Conservation (phyloP, 2,888 invertebrate genomes). For the Polydesmus complanatus region DNA sequence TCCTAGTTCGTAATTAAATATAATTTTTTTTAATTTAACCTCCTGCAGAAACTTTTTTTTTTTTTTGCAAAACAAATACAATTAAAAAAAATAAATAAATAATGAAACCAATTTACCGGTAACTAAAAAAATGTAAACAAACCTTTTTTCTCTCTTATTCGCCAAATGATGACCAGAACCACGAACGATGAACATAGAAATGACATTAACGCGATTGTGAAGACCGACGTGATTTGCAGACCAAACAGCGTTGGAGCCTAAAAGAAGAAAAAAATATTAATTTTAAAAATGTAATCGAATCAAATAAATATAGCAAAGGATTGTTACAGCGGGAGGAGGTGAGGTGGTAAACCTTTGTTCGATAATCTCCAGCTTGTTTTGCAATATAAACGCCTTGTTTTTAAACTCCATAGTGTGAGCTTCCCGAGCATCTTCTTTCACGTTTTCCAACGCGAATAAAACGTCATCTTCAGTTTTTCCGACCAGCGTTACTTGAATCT, state of each 20-base stretch:
- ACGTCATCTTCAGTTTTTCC: background rate
- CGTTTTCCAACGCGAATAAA: background rate
- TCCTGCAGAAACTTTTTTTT: background rate
- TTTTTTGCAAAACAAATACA: background rate
- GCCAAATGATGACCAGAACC: conserved; percentile 9
- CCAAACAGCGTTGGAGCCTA: conserved; percentile 3
- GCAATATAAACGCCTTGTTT: background rate
- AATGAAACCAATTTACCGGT: background rate
- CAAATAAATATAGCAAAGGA: background rate
- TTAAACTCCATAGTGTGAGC: background rate
- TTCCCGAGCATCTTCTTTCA: background rate
- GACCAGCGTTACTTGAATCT: background rate
- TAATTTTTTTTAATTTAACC: background rate
- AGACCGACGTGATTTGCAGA: conserved; percentile 1
- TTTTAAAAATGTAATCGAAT: background rate
- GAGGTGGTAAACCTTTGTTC: too few species aligned
- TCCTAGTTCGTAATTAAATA: background rate
- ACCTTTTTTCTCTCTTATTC: conserved; percentile 12
- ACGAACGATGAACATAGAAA: conserved; percentile 12
- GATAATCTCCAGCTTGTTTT: background rate
- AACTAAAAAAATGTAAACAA: background rate
- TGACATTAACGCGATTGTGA: conserved; percentile 13
- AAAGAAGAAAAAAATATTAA: too few species aligned
- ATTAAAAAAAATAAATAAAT: background rate
- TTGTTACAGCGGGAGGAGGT: too few species aligned